These are phyloP conservation scores for Trimorus sp. DNA, from an alignment of 2,888 invertebrate species.

Conservation along the genomic window DNA sequence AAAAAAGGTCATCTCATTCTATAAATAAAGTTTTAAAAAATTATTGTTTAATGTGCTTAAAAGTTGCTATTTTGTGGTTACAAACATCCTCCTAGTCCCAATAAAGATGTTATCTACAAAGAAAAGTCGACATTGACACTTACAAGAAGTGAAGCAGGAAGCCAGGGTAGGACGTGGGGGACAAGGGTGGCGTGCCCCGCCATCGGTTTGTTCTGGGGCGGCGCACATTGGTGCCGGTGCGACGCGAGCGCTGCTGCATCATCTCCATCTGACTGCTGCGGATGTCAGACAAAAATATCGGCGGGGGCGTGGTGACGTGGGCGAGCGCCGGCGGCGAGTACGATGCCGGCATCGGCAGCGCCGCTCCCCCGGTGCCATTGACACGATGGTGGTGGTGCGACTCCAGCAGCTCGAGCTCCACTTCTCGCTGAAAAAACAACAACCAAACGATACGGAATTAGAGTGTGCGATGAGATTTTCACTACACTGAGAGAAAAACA, in stretches of 20 bases:
- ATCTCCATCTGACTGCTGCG: slow-evolving; percentile 81
- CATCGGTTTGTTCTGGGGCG: slow-evolving; percentile 83
- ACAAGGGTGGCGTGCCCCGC: slow-evolving; percentile 81
- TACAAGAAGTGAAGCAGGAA: slow-evolving; percentile 93
- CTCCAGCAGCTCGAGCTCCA: slow-evolving; percentile 78
- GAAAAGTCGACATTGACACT: slow-evolving; percentile 70
- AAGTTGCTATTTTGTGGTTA: background rate
- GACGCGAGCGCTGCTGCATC: slow-evolving; percentile 79
- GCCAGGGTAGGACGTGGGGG: slow-evolving; percentile 85
- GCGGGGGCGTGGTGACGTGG: slow-evolving; percentile 83
- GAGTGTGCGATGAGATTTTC: background rate
- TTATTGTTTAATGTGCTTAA: too few relatives aligned
- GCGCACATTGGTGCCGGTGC: slow-evolving; percentile 80
- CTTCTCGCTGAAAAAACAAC: slow-evolving; percentile 74
- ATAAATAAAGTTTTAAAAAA: too few relatives aligned
- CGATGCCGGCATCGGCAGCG: slow-evolving; percentile 80
- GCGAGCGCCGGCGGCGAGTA: slow-evolving; percentile 81
- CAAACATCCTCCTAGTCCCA: background rate
- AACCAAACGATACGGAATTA: background rate
- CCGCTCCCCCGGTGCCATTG: slow-evolving; percentile 80
- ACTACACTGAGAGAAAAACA: too few relatives aligned
- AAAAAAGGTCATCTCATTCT: too few relatives aligned
- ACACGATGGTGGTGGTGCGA: slow-evolving; percentile 80
- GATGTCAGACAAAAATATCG: slow-evolving; percentile 80
- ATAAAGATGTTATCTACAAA: background rate